These are phyloP conservation scores for Grapholita molesta DNA, from an alignment of 1,140 invertebrate species.

Conservation along the genomic window DNA sequence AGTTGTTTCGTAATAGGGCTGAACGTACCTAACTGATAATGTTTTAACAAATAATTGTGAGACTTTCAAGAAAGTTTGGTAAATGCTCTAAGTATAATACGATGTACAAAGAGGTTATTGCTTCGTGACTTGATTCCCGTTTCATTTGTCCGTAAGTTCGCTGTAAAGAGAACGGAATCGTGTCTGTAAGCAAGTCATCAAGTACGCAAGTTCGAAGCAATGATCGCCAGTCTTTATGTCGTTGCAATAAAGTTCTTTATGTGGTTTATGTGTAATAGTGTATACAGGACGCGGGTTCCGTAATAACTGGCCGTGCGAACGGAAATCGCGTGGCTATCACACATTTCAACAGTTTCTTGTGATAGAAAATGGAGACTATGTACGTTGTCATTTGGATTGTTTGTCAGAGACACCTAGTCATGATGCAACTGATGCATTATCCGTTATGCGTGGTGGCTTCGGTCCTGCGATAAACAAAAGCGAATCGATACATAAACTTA, in stretches of 20 bases:
- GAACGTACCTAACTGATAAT: too few relatives aligned
- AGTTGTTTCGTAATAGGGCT: too few relatives aligned
- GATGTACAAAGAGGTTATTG: background rate
- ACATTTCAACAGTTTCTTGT: constrained; percentile 19
- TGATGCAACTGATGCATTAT: background rate
- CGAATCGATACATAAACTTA: too few relatives aligned
- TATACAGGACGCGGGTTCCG: constrained; percentile 13
- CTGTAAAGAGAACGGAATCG: constrained; percentile 2
- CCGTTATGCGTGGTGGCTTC: background rate
- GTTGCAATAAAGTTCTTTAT: background rate
- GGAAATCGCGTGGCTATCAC: constrained; percentile 37
- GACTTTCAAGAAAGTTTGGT: too few relatives aligned
- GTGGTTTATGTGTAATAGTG: too few relatives aligned
- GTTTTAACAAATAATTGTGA: too few relatives aligned
- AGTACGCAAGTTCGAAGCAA: background rate
- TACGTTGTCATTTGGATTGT: background rate
- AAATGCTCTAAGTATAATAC: background rate
- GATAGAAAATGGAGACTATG: background rate
- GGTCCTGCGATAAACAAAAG: background rate
- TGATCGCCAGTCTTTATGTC: background rate
- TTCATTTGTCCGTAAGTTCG: background rate
- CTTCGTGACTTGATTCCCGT: background rate
- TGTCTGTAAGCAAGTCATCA: background rate
- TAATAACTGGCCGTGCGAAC: constrained; percentile 48
- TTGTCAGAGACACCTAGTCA: background rate